These are phyloP conservation scores for Peribatodes rhomboidaria DNA, from an alignment of 2,888 invertebrate genomes.

Conservation along the genomic window DNA sequence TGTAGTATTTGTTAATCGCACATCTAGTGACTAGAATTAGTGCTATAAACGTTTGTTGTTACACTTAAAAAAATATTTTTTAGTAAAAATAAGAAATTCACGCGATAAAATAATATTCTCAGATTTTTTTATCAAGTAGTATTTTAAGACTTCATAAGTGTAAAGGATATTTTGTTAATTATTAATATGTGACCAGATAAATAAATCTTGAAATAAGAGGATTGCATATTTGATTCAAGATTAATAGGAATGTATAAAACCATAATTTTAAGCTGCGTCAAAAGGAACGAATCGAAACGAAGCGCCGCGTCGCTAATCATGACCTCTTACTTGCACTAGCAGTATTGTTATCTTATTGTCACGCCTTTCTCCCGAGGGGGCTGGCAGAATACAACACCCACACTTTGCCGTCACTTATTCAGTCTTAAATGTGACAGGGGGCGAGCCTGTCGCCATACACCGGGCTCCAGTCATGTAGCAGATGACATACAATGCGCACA, in stretches of 20 bases:
- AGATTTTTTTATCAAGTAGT: conserved; percentile 8
- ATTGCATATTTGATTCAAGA: conserved; percentile 6
- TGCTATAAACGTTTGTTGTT: conserved; percentile 9
- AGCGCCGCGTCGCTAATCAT: too few relatives aligned
- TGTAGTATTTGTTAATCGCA: conserved; percentile 9
- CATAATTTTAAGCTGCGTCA: too few relatives aligned
- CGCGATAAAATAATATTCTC: conserved; percentile 12
- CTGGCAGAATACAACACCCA: too few relatives aligned
- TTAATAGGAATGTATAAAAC: neutral
- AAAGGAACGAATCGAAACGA: too few relatives aligned
- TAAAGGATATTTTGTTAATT: conserved; percentile 42
- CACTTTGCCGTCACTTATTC: too few relatives aligned
- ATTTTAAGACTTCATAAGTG: conserved; percentile 33
- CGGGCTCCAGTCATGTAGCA: too few relatives aligned
- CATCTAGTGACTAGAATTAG: conserved; percentile 20
- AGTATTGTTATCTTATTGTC: too few relatives aligned
- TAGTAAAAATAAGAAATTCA: conserved; percentile 11
- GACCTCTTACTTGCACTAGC: too few relatives aligned
- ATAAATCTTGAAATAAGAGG: conserved; percentile 30
- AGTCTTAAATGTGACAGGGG: too few relatives aligned
- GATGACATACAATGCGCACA: too few relatives aligned
- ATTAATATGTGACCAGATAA: conserved; percentile 41
- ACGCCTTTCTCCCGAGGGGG: too few relatives aligned
- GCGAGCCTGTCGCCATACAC: too few relatives aligned
- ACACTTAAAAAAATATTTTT: neutral